A percentile compares a stretch with the other conserved stretches of the same genome.
These are phyloP conservation scores for Cetoscarus ocellatus DNA, from an alignment of 2,797 vertebrate genomes.

Conservation along the genomic window DNA sequence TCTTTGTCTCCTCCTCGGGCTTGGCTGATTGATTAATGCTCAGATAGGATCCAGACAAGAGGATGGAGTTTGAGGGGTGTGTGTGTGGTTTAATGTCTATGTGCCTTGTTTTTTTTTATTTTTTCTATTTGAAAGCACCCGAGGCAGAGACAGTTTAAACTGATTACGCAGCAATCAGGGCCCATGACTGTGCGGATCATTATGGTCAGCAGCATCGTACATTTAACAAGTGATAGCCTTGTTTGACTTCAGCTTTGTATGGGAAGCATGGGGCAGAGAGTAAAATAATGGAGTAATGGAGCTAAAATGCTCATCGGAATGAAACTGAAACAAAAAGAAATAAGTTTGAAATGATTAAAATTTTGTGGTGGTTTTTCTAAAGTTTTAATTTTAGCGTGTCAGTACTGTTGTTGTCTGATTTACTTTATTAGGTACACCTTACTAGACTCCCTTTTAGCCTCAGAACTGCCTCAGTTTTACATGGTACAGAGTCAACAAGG, in stretches of 20 bases:
- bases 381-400: no score
- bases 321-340: not conserved
- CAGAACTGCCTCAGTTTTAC: no score
- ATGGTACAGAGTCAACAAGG: no score
- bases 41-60: constrained; percentile 62
- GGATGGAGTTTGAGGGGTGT: constrained; percentile 42
- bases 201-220: constrained; percentile 63
- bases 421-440: no score
- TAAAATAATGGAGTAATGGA: constrained; percentile 5
- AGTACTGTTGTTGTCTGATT: no score
- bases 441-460: no score
- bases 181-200: constrained; percentile 59
- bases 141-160: constrained; percentile 68
- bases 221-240: constrained; percentile 53
- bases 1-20: constrained; percentile 48
- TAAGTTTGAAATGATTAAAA: not conserved
- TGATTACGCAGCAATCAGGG: constrained; percentile 72
- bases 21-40: constrained; percentile 76
- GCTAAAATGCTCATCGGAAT: not conserved
- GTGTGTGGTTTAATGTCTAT: constrained; percentile 18
- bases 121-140: constrained; percentile 52
- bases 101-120: constrained; percentile 10
- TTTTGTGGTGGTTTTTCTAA: not conserved
- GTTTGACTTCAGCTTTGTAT: constrained; percentile 21
- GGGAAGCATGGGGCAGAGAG: constrained; percentile 6